phyloP scores from a whole-genome alignment of 2,888 invertebrate species.

The Pheosia tremula region DNA sequence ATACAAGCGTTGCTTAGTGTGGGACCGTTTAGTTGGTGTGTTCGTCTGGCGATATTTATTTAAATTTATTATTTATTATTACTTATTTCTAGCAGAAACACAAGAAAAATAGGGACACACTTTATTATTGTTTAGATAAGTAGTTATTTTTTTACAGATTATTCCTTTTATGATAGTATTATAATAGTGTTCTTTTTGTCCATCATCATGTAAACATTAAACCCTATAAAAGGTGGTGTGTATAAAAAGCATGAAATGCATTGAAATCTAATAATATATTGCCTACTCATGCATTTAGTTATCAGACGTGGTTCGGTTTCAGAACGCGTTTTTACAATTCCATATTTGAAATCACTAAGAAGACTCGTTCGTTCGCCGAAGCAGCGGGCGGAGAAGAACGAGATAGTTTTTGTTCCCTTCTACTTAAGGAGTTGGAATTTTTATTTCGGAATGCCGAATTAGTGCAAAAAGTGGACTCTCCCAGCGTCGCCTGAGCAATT shows the following conservation, averaged over 20 bases:
- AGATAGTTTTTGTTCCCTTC: conserved; percentile 59
- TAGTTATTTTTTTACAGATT: background rate
- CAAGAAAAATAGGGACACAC: too few species aligned
- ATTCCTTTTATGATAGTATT: background rate
- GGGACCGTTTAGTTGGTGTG: too few species aligned
- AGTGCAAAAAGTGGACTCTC: conserved; percentile 80
- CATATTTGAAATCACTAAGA: conserved; percentile 54
- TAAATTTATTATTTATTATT: too few species aligned
- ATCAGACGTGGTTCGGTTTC: conserved; percentile 52
- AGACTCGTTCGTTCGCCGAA: conserved; percentile 66
- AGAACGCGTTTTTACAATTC: conserved; percentile 53
- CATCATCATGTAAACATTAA: background rate
- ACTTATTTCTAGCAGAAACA: too few species aligned
- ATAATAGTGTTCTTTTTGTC: background rate
- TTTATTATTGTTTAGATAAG: too few species aligned
- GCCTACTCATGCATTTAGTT: conserved; percentile 6
- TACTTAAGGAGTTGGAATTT: conserved; percentile 80
- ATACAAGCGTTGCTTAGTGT: too few species aligned
- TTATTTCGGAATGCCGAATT: conserved; percentile 85
- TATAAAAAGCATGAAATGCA: background rate
- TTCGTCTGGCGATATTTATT: too few species aligned
- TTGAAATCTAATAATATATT: conserved; percentile 5
- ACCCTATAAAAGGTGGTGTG: background rate
- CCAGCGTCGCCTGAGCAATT: conserved; percentile 70
- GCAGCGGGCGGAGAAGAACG: conserved; percentile 50